A percentile compares a stretch with the other conserved stretches of the same genome.
Conservation (phyloP, 2,113 vertebrate genomes). For the Montifringilla adamsi region DNA sequence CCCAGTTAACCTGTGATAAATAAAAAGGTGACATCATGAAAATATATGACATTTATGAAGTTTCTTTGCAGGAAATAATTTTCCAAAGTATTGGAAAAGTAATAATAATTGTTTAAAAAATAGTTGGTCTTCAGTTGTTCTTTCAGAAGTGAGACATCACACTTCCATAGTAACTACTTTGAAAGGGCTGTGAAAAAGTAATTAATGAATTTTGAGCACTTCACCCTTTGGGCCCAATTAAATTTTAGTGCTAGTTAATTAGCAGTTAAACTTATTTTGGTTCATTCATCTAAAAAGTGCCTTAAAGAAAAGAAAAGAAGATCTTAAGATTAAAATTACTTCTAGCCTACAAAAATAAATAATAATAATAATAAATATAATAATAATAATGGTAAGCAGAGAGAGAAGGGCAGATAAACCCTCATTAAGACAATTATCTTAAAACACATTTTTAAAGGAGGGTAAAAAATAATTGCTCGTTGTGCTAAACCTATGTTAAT, state of each 20-base stretch:
- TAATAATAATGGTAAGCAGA: background rate
- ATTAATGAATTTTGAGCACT: constrained; percentile 72
- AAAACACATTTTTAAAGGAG: constrained; percentile 36
- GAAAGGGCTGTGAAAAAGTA: constrained; percentile 50
- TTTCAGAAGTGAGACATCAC: constrained; percentile 5
- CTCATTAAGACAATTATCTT: constrained; percentile 44
- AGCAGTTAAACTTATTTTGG: constrained; percentile 68
- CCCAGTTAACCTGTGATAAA: background rate
- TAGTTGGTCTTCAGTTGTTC: background rate
- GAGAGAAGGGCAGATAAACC: background rate
- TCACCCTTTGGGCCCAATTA: constrained; percentile 77
- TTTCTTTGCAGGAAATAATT: background rate
- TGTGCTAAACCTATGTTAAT: constrained; percentile 41
- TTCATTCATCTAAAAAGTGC: constrained; percentile 56
- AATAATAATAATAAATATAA: background rate
- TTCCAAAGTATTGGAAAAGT: background rate
- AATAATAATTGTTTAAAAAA: background rate
- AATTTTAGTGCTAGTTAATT: constrained; percentile 75
- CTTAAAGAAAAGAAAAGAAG: constrained; percentile 29
- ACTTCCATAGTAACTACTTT: constrained; percentile 7
- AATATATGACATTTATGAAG: background rate
- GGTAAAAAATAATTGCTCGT: constrained; percentile 49
- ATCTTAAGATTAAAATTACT: constrained; percentile 34
- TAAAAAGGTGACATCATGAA: background rate
- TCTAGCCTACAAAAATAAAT: background rate